A percentile compares a stretch with the other conserved stretches of the same genome.
Evolutionary conservation across 2,888 invertebrate species (phyloP).

Genomic region (Trachelus stipa): DNA sequence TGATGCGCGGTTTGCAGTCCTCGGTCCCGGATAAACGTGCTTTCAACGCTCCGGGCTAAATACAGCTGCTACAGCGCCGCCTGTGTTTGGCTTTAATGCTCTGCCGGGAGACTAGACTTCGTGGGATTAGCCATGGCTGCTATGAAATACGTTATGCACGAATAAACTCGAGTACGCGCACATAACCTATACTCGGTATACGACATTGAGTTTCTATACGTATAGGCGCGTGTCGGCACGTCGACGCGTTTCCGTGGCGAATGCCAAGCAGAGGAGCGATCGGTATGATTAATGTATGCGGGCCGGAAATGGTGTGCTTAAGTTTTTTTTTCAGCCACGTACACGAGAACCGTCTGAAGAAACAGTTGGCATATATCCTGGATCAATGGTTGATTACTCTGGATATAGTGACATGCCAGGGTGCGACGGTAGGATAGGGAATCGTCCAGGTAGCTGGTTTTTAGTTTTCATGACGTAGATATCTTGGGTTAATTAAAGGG

Average conservation of each 20-base stretch:
- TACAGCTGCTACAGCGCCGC: slow-evolving; percentile 18
- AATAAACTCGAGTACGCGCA: not conserved
- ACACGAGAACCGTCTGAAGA: not conserved
- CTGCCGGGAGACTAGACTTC: slow-evolving; percentile 9
- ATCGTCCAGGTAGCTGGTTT: not conserved
- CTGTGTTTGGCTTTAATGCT: not conserved
- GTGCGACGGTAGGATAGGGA: not conserved
- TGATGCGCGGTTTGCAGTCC: not conserved
- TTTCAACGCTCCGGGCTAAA: slow-evolving; percentile 15
- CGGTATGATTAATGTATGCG: slow-evolving; percentile 20
- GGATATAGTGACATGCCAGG: not conserved
- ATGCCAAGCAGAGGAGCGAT: not conserved
- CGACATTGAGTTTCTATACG: not conserved
- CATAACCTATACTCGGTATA: not conserved
- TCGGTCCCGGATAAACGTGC: slow-evolving; percentile 18
- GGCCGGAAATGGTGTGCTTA: slow-evolving; percentile 21
- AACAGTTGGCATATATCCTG: not conserved
- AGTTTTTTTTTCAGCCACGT: not conserved
- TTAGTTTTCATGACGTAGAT: not conserved
- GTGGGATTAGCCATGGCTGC: not conserved
- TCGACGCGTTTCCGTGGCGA: not conserved
- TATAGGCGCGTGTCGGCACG: not conserved
- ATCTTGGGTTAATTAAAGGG: not conserved
- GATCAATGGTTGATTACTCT: not conserved
- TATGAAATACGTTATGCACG: not conserved